Base-by-base conservation (phyloP, 2,888 invertebrate genomes). In the Drepanosiphum platanoidis region DNA sequence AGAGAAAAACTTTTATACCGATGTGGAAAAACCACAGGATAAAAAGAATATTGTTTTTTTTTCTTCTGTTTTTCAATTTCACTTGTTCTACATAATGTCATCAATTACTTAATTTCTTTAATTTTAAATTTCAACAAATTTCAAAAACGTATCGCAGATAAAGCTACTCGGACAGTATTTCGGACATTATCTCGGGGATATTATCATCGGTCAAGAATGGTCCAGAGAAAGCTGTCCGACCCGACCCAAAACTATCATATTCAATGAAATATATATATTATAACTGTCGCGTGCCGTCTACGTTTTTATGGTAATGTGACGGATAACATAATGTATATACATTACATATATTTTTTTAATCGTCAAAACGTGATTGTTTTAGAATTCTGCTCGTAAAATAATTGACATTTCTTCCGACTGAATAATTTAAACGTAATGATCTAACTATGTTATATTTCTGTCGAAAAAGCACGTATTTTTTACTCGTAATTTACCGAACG, bases 1-100 rank as follows among this genome's bases (percentile, higher is more conserved):
- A 27, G 13, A 30, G 52, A 34, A 79, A 58, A 81, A 71, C 81
- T 81, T 81, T 81, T 58, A 70, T 27, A 82, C 39, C 13, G 42
- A 72, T 42, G 39, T n/a, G 42, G 61, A 72, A 71, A 52, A 71
- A 61, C 80, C 36, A 30, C 39, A 22, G 72, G 32, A 82, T 64
- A 30, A 52, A 61, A 82, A 39, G 7, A 72, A 82, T 32, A 34
- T 46, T 36, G 36, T 27, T 58, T n/a, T 68, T 81, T 52, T 70
- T 52, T 36, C 61, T 34, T 1, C 2, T n/a, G n/a, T n/a, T n/a
- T 27, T 80, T 71, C 58, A 36, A 46, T 52, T 71, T 61, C 13
- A 34, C 32, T 81, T 13, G 42, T 61, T 58, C 36, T 79, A n/a
- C 32, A 46, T 22, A 13, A 27, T 66, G 27, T 61, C 18, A 77